Evolutionary conservation across 2,888 invertebrate species (phyloP), one percentile per base, ranked within the genome.

Genomic region (Cynaeus angustus): DNA sequence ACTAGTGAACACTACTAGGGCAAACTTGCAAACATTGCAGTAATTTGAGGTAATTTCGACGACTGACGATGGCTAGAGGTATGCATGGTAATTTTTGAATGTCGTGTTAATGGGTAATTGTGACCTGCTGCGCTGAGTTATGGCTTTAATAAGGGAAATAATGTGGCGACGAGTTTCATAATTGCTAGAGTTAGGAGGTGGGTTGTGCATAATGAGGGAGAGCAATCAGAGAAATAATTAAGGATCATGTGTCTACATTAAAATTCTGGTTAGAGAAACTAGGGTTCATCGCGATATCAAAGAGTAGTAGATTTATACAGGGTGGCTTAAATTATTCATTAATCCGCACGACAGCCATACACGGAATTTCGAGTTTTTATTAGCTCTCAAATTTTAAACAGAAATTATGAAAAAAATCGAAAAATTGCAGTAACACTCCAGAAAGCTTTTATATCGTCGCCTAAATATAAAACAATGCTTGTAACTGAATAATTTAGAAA

Each of bases 41-140:
- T 41, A 41, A 41, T 41, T 41, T 13, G 41, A 3, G 21, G 41
- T 41, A 41, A 41, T 41, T 41, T 41, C 41, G 41, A 41, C 41
- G 41, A 55, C 55, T 55, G 55, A 37, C 41, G 33, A 14, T 55
- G 55, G 10, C 55, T 55, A n/a, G 37, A 38, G 37, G 14, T 37
- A 55, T 55, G 55, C 33, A 55, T 30, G 33, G 55, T 38, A 55
- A 55, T 55, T 55, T 55, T 55, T 55, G 33, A 16, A 55, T 55
- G 33, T 55, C 55, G 55, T 55, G 55, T 55, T 55, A 55, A 55
- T 33, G 33, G 33, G 55, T 33, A 37, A 55, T 55, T 55, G 33
- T 10, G 41, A 55, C 55, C 33, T 13, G 38, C 46, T 46, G 46
- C 26, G 46, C 46, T 46, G 26, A 46, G 13, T 46, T 46, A 46